These are phyloP conservation scores for Mus pahari DNA, from an alignment of 2,113 vertebrate genomes.

Conservation along the genomic window DNA sequence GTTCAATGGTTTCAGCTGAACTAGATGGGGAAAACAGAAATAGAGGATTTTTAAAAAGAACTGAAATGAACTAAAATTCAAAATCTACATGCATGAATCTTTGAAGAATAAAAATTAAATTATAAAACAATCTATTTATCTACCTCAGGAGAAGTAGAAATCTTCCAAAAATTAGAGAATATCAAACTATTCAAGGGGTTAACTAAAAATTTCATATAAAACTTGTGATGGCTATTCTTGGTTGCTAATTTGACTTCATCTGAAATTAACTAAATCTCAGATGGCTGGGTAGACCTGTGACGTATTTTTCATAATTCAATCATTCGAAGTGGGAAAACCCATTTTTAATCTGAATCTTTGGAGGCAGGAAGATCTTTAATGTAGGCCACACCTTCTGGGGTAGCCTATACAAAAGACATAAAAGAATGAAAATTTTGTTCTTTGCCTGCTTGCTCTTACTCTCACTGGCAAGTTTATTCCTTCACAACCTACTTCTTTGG, in stretches of 20 bases:
- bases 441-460: background rate
- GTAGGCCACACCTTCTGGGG: background rate
- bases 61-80: background rate
- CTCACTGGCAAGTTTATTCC: background rate
- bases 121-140: background rate
- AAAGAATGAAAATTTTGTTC: background rate
- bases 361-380: background rate
- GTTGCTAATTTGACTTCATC: background rate
- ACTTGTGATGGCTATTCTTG: background rate
- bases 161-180: too few relatives aligned
- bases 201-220: background rate
- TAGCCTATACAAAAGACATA: background rate
- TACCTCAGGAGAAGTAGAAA: background rate
- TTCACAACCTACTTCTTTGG: background rate
- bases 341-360: background rate
- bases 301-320: background rate
- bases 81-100: background rate
- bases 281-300: background rate
- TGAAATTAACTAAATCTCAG: background rate
- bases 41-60: background rate
- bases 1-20: background rate
- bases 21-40: background rate
- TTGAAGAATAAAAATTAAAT: background rate
- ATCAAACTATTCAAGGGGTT: background rate
- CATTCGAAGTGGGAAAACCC: background rate